Conservation (phyloP, 2,888 invertebrate genomes). For the Notodonta dromedarius region DNA sequence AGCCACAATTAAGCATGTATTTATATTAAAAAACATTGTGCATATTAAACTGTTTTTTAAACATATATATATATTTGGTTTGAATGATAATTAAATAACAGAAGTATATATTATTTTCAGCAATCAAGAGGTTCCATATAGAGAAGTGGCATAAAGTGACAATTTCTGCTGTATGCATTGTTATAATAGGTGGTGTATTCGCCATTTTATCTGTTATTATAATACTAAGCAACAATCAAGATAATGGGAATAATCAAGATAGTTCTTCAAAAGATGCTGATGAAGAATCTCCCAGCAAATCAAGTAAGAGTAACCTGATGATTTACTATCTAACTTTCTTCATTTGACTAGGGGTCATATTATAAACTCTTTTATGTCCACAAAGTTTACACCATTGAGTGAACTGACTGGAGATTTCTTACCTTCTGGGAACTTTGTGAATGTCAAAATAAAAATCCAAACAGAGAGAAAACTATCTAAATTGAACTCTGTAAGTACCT, state of each 20-base stretch:
- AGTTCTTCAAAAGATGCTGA: slow-evolving; percentile 26
- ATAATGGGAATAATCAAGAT: slow-evolving; percentile 37
- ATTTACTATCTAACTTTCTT: background rate
- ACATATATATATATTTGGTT: too few relatives aligned
- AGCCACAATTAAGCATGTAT: too few relatives aligned
- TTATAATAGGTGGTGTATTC: slow-evolving; percentile 59
- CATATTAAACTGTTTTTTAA: too few relatives aligned
- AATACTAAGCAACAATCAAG: slow-evolving; percentile 45
- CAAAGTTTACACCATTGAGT: too few relatives aligned
- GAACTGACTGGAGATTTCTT: too few relatives aligned
- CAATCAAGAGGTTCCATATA: slow-evolving; percentile 45
- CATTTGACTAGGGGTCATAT: too few relatives aligned
- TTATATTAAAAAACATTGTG: too few relatives aligned
- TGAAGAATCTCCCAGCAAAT: slow-evolving; percentile 33
- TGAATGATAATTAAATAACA: background rate
- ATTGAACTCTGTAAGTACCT: too few relatives aligned
- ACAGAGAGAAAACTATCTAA: too few relatives aligned
- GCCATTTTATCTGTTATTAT: slow-evolving; percentile 56
- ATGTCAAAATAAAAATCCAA: too few relatives aligned
- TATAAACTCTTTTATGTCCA: too few relatives aligned
- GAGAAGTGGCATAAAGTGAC: slow-evolving; percentile 64
- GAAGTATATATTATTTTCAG: slow-evolving; percentile 46
- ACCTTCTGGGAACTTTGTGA: too few relatives aligned
- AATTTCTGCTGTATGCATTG: slow-evolving; percentile 55
- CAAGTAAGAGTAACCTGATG: slow-evolving; percentile 34